Base-by-base conservation (phyloP, 2,797 vertebrate species). In the Selene dorsalis region DNA sequence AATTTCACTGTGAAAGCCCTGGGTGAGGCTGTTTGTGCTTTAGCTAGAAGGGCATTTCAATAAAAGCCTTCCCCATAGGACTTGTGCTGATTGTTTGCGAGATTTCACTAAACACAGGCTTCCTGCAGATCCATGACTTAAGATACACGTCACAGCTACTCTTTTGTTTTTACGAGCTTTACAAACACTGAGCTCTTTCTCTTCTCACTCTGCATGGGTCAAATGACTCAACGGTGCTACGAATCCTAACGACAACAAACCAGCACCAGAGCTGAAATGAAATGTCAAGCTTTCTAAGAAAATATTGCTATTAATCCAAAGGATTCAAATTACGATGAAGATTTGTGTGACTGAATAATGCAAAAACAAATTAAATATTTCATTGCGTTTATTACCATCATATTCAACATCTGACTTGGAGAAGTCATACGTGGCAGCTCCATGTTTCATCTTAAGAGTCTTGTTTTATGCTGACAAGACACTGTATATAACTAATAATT, bases 41-140 rank as follows among this genome's bases (percentile, higher is more conserved):
- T 80, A 60, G 68, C 76, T 77, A 4, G 28, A 61, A 68, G 63
- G 55, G 10, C 48, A 71, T 80, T 86, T 86, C 52, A 56, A 61
- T 79, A 70, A 87, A 86, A 77, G 32, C 39, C 22, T 30, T 32
- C 62, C 84, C 82, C 79, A 58, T 30, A 84, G 63, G 75, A 82
- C n/a, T 24, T 32, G 58, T 14, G 69, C 67, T 76, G 84, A 88
- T 81, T 84, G 75, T 72, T 84, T 69, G 80, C 14, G 41, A 73
- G 73, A 83, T 88, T 87, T 83, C 58, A 26, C 82, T 77, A 68
- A 80, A 80, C 48, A 69, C 14, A 16, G 17, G 67, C 73, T 89
- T 91, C 83, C 84, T 87, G 82, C 53, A 20, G 53, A 81, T 57
- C 32, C 24, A 22, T 20, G 67, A 73, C 75, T 68, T 4, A 22